Percentiles rank a stretch among this genome's conserved stretches.
phyloP scores from a whole-genome alignment of 1,140 invertebrate genomes.

The Drosophila kurseongensis region DNA sequence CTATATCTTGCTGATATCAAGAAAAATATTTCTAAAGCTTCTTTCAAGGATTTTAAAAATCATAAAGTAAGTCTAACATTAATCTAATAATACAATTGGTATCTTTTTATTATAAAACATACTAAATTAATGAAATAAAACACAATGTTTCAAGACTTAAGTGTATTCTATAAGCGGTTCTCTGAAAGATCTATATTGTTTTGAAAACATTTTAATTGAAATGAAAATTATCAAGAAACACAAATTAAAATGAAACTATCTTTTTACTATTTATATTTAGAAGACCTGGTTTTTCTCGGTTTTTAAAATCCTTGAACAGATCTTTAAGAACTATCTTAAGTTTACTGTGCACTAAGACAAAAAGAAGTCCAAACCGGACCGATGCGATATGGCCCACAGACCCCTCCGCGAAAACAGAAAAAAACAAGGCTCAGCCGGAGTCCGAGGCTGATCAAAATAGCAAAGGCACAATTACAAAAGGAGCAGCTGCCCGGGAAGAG shows the following conservation, averaged over 20 bases:
- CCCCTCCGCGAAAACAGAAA: constrained; percentile 29
- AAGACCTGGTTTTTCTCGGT: neutral
- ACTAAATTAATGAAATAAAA: too few relatives aligned
- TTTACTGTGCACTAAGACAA: constrained; percentile 13
- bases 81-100: too few relatives aligned
- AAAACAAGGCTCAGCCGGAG: constrained; percentile 40
- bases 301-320: neutral
- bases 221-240: too few relatives aligned
- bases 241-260: too few relatives aligned
- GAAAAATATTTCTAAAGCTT: neutral
- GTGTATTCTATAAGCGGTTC: too few relatives aligned
- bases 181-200: too few relatives aligned
- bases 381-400: constrained; percentile 56
- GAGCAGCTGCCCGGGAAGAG: constrained; percentile 59
- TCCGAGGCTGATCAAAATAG: constrained; percentile 76
- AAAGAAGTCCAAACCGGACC: constrained; percentile 69
- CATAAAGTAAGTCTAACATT: too few relatives aligned
- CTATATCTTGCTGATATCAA: neutral
- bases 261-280: neutral
- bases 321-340: neutral
- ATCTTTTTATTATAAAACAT: too few relatives aligned
- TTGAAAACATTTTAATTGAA: too few relatives aligned
- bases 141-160: too few relatives aligned
- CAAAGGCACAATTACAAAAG: constrained; percentile 81
- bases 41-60: too few relatives aligned